These are phyloP conservation scores for Xiphophorus maculatus DNA, from an alignment of 2,113 vertebrate genomes.

Conservation along the genomic window DNA sequence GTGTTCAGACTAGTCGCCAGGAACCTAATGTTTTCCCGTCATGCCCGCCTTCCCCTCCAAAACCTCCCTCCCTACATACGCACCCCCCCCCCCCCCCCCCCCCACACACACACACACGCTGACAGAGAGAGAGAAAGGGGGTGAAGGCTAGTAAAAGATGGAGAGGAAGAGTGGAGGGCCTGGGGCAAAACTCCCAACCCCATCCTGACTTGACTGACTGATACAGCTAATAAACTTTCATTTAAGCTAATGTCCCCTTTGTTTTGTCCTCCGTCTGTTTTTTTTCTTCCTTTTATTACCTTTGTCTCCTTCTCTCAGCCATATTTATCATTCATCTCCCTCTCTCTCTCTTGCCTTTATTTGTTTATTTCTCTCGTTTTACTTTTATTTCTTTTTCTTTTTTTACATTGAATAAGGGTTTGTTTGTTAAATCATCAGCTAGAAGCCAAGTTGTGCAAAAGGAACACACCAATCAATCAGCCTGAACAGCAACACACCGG, in stretches of 20 bases:
- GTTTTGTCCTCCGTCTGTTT: not conserved
- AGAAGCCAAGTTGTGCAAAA: constrained; percentile 62
- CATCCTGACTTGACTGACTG: constrained; percentile 67
- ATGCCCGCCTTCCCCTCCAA: constrained; percentile 51
- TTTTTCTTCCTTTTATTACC: constrained; percentile 5
- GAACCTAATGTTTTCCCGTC: constrained; percentile 77
- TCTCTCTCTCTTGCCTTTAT: constrained; percentile 1
- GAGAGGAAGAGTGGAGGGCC: constrained; percentile 63
- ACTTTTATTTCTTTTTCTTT: constrained; percentile 13
- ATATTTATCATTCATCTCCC: constrained; percentile 8
- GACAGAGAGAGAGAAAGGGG: constrained; percentile 6
- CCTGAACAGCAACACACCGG: constrained; percentile 51
- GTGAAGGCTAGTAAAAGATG: constrained; percentile 12
- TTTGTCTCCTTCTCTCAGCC: not conserved
- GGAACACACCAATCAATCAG: constrained; percentile 62
- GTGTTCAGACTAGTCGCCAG: constrained; percentile 71
- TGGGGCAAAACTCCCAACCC: constrained; percentile 49
- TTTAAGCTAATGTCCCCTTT: constrained; percentile 76
- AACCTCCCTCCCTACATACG: constrained; percentile 45
- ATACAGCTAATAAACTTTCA: constrained; percentile 82
- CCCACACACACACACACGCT: constrained; percentile 10
- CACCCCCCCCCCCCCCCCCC: constrained; percentile 8
- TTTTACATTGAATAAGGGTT: constrained; percentile 36
- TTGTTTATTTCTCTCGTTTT: constrained; percentile 8
- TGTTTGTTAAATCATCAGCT: constrained; percentile 59